Conservation (phyloP, 37 sponge, comb jelly and placozoan species). For the Mnemiopsis leidyi region DNA sequence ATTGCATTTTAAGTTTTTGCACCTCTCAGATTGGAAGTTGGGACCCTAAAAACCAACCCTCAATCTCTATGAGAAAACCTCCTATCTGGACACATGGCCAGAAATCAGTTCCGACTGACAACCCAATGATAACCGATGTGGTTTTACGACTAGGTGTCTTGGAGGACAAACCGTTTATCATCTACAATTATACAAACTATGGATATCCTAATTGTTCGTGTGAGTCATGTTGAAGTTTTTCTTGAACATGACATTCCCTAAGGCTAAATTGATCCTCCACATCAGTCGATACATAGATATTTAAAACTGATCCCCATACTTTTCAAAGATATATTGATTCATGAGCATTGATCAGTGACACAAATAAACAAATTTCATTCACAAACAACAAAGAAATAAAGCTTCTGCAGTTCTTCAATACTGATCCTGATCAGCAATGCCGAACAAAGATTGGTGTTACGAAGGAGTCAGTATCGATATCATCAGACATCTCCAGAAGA, state of each 20-base stretch:
- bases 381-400: not conserved
- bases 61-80: not conserved
- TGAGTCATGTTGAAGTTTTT: no score
- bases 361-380: no score
- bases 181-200: slow-evolving; percentile 28
- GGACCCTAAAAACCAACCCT: not conserved
- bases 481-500: not conserved
- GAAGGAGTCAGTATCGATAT: not conserved
- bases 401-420: not conserved
- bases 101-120: not conserved
- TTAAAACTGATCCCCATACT: no score
- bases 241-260: no score
- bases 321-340: no score
- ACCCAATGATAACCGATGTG: not conserved
- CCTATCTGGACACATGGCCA: not conserved
- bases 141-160: not conserved
- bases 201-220: not conserved
- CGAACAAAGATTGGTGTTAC: slow-evolving; percentile 10
- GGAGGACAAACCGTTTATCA: slow-evolving; percentile 35
- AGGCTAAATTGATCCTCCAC: no score
- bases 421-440: not conserved
- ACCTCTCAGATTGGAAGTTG: not conserved
- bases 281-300: no score
- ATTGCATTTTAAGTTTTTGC: no score
- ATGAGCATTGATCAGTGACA: no score